Base-by-base conservation (phyloP, 1,140 invertebrate species). In the Zophobas morio region DNA sequence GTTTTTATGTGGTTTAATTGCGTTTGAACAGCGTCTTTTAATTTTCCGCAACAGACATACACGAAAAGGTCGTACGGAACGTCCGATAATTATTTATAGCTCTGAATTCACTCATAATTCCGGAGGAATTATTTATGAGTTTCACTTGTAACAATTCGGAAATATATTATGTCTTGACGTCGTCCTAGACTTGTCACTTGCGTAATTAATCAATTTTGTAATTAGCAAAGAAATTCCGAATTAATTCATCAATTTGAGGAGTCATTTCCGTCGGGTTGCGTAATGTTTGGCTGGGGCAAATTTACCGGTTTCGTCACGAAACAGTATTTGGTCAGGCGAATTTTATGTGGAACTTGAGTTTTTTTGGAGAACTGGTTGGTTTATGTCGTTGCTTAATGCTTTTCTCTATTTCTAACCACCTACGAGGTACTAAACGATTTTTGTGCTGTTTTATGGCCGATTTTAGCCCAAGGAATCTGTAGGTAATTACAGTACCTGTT, bases 1-100 rank as follows among this genome's bases (percentile, higher is more conserved):
- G 37, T 66, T 66, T 66, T 66, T 60, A 60, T 56, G 20, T 56
- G 34, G 54, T 56, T 56, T 56, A 56, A 56, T 56, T 56, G 54
- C 54, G 54, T 56, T 56, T 35, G 5, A 56, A 56, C 54, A 56
- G 54, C 6, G 20, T 20, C 20, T 20, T 20, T 20, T 20, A 20
- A 20, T 20, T 20, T 20, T 20, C 20, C 20, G 20, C 20, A 20
- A 20, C 20, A 20, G 20, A 20, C 20, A 20, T 8, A 46, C 42
- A 46, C 42, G 42, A 46, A 20, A 20, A 20, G 20, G 20, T 20
- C 20, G 20, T 20, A 20, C 20, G 20, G 20, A 20, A 20, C 20
- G 20, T 20, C 20, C 20, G 20, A 20, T 20, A 20, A 20, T 20
- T 20, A 20, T 20, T 20, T 46, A 46, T 46, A 8, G 42, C 49